Evolutionary conservation across 2,113 vertebrate species (phyloP).

Genomic region (Triplophysa tibetana): DNA sequence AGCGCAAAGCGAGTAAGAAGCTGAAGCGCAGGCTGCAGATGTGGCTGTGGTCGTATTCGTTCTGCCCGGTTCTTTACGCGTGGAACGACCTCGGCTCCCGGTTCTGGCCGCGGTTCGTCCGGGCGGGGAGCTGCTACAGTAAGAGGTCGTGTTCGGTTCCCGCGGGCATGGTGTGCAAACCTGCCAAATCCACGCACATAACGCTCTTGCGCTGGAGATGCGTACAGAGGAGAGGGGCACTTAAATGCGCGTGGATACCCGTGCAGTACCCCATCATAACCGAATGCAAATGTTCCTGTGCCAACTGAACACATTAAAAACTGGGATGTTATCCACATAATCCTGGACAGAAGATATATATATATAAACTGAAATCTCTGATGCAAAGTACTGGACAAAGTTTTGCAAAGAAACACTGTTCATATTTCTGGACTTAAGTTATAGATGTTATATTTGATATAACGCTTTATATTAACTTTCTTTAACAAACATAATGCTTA

Average conservation of each 20-base stretch:
- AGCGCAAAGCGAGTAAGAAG: conserved; percentile 88
- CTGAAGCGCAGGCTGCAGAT: conserved; percentile 92
- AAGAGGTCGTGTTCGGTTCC: conserved; percentile 95
- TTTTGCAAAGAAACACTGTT: background rate
- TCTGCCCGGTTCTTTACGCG: conserved; percentile 90
- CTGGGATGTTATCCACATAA: too few relatives aligned
- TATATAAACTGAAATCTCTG: background rate
- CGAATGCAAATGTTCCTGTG: conserved; percentile 95
- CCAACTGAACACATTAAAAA: conserved; percentile 65
- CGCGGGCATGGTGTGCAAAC: conserved; percentile 92
- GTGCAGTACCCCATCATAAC: conserved; percentile 96
- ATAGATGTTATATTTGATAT: conserved; percentile 47
- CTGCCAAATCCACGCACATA: conserved; percentile 87
- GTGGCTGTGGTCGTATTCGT: conserved; percentile 95
- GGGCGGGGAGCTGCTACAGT: conserved; percentile 88
- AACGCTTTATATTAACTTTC: conserved; percentile 15
- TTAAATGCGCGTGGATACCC: conserved; percentile 92
- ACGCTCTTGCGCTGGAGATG: conserved; percentile 92
- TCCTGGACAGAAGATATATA: background rate
- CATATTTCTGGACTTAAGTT: conserved; percentile 9
- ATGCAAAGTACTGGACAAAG: background rate
- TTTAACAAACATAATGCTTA: background rate
- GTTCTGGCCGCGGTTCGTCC: conserved; percentile 95
- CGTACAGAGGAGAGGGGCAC: conserved; percentile 80
- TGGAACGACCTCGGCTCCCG: conserved; percentile 93